These are phyloP conservation scores for Parus major DNA, from an alignment of 2,113 vertebrate species.

Conservation along the genomic window DNA sequence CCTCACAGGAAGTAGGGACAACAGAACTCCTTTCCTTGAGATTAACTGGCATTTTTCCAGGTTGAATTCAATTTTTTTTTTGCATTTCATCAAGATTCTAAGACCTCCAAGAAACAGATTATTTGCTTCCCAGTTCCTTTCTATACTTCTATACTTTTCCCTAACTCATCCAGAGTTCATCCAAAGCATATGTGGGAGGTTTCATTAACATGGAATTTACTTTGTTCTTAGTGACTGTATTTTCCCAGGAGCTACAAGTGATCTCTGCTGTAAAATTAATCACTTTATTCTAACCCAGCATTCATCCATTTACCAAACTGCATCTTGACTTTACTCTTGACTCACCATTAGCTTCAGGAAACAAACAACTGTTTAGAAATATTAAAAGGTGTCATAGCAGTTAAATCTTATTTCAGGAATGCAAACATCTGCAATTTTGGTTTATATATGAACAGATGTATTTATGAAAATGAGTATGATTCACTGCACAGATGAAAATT, in stretches of 20 bases:
- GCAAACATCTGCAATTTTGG: not conserved
- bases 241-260: not conserved
- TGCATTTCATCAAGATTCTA: not conserved
- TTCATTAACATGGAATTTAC: not conserved
- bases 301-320: not conserved
- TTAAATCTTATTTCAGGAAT: not conserved
- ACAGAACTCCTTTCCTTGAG: not conserved
- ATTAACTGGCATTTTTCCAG: not conserved
- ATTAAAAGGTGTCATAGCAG: not conserved
- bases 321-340: not conserved
- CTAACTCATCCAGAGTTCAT: not conserved
- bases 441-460: not conserved
- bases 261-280: not conserved
- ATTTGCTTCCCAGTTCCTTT: not conserved
- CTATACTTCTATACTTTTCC: not conserved
- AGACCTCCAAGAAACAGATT: not conserved
- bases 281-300: not conserved
- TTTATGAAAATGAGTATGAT: not conserved
- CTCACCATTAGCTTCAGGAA: not conserved
- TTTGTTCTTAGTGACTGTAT: not conserved
- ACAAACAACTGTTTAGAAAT: not conserved
- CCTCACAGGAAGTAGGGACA: not conserved
- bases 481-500: not conserved
- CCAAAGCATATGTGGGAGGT: not conserved
- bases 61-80: not conserved